Base-by-base conservation (phyloP, 2,797 vertebrate species). In the Streptopelia turtur region DNA sequence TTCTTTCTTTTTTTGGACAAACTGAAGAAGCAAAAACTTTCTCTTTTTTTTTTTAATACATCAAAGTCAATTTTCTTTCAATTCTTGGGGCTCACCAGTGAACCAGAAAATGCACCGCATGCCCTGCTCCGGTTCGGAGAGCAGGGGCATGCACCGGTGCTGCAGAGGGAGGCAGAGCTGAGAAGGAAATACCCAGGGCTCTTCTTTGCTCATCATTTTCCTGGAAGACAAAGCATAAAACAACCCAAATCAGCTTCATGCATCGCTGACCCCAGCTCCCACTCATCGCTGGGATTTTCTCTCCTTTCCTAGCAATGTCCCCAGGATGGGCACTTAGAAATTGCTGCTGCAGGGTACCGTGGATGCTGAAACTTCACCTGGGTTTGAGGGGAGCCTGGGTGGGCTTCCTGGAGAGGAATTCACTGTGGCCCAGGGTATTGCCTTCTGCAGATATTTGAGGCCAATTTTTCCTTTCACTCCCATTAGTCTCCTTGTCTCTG, bases 111-210 rank as follows among this genome's bases (percentile, higher is more conserved):
- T 53, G 64, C 30, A 12, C 45, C 17, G 57, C 0, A 0, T 47
- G 64, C 15, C 25, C 30, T 0, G 12, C 17, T 53, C 25, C 0
- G 1, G n/a, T 64, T 81, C 0, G 1, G 45, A 47, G 77, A 65
- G 9, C 22, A 31, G 12, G 25, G 50, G 16, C 14, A 9, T 1
- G 11, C 35, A 27, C 14, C 0, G 0, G 8, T 24, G n/a, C 75
- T 25, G 69, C 63, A 11, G 50, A 0, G 5, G 56, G 33, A 75
- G 57, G 52, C 45, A 59, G 11, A 27, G 30, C 33, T 39, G 33
- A 64, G 57, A 80, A 75, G 37, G 33, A 59, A 45, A 63, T 35
- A 33, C 17, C 55, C 35, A 11, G 15, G 22, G 20, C 6, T 83
- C 4, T 39, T 16, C n/a, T 72, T 53, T 4, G 5, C 10, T 74